Evolutionary conservation across 2,888 invertebrate species (phyloP).

Genomic region (Athrips mouffetella): DNA sequence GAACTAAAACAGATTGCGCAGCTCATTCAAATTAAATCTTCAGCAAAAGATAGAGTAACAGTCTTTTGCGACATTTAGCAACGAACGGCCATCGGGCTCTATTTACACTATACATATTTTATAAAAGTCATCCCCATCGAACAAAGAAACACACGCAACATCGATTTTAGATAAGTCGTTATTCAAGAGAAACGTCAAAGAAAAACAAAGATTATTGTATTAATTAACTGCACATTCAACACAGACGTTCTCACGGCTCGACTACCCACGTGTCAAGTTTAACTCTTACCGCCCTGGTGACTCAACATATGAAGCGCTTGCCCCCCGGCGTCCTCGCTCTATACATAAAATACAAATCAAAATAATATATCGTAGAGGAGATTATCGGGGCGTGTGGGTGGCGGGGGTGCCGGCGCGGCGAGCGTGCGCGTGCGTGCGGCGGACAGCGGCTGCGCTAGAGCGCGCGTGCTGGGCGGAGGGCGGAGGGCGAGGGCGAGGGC

Average conservation of each 20-base stretch:
- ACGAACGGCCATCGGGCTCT: conserved; percentile 79
- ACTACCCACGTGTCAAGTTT: conserved; percentile 72
- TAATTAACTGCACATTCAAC: conserved; percentile 74
- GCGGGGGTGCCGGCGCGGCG: conserved; percentile 48
- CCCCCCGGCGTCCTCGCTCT: conserved; percentile 96
- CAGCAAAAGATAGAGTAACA: conserved; percentile 76
- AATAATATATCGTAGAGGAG: conserved; percentile 77
- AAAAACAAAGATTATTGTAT: conserved; percentile 73
- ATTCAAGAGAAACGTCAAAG: conserved; percentile 78
- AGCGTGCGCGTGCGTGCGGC: conserved; percentile 42
- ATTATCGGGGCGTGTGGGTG: conserved; percentile 72
- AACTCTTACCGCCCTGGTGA: conserved; percentile 96
- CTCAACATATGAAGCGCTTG: conserved; percentile 93
- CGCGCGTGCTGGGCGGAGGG: conserved; percentile 20
- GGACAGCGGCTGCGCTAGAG: conserved; percentile 24
- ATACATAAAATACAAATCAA: conserved; percentile 81
- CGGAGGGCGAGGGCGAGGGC: too few species aligned
- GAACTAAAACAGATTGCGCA: conserved; percentile 78
- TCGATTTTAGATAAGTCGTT: conserved; percentile 75
- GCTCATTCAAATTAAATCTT: conserved; percentile 78
- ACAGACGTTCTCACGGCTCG: conserved; percentile 77
- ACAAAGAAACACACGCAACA: conserved; percentile 79
- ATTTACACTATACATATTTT: conserved; percentile 73
- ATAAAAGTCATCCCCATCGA: conserved; percentile 73
- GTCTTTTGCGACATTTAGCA: conserved; percentile 78